Evolutionary conservation across 2,113 vertebrate species (phyloP).

Genomic region (Zosterops lateralis): DNA sequence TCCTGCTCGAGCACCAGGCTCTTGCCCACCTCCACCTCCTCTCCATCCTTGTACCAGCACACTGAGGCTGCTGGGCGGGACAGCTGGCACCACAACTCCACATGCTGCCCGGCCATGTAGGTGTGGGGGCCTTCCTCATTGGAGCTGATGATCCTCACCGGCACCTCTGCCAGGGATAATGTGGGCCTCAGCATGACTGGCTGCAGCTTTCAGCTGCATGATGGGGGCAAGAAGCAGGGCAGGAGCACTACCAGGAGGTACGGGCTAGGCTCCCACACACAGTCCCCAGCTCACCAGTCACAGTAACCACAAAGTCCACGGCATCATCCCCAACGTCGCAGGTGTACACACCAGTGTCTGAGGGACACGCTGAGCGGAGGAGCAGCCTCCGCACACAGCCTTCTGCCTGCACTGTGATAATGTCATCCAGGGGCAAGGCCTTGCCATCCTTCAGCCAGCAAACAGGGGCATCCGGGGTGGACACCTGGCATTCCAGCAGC

Average conservation of each 20-base stretch:
- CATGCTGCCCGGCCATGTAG: slow-evolving; percentile 78
- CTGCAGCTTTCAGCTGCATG: not conserved
- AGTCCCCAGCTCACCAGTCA: slow-evolving; percentile 74
- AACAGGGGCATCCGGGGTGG: slow-evolving; percentile 71
- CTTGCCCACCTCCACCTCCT: slow-evolving; percentile 80
- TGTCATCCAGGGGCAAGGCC: slow-evolving; percentile 64
- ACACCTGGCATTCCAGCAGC: slow-evolving; percentile 90
- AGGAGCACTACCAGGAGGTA: not conserved
- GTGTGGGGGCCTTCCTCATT: slow-evolving; percentile 75
- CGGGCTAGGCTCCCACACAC: not conserved
- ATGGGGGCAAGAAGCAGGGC: not conserved
- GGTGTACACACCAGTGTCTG: slow-evolving; percentile 86
- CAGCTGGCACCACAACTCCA: slow-evolving; percentile 89
- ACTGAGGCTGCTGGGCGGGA: slow-evolving; percentile 76
- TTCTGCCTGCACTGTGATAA: slow-evolving; percentile 76
- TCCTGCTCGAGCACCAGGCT: slow-evolving; percentile 80
- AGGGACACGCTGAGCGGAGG: slow-evolving; percentile 78
- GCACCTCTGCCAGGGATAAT: slow-evolving; percentile 76
- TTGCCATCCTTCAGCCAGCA: slow-evolving; percentile 88
- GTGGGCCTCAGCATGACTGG: not conserved
- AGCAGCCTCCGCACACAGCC: slow-evolving; percentile 81
- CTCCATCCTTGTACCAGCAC: slow-evolving; percentile 88
- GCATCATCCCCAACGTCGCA: slow-evolving; percentile 85
- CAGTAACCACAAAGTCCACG: slow-evolving; percentile 69
- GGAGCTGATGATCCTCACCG: slow-evolving; percentile 82